Evolutionary conservation across 2,113 vertebrate genomes (phyloP), one percentile per base, ranked within the genome.

Genomic region (Pteropus alecto): DNA sequence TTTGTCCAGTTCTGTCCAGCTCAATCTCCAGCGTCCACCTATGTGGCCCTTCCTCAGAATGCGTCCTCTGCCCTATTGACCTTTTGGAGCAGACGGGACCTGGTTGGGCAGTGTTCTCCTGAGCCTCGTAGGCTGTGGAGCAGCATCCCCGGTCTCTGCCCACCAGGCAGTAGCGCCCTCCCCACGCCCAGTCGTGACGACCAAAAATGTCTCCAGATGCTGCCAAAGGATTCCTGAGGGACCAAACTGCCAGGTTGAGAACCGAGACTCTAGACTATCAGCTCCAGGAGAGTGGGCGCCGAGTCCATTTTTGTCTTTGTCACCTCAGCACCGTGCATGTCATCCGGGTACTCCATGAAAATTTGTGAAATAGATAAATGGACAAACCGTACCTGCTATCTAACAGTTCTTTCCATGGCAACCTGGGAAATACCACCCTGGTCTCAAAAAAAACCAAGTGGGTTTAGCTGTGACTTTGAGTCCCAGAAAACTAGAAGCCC

Each of bases 51-150:
- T 22, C 48, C 43, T 15, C 65, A n/a, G 38, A 51, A 41, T 9
- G 43, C 38, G 51, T 43, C 65, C 24, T 63, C n/a, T 7, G 26
- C 21, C 46, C 24, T 15, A 0, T 2, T 33, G 58, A 81, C 6
- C 2, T 3, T 73, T 15, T 10, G 2, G 38, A 46, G 22, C 3
- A 1, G 12, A 21, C 15, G 3, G 0, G 13, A 61, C 38, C 46
- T 38, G 14, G 22, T 48, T 11, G 28, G 43, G 9, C 77, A 5
- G 13, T 2, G 3, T 54, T 81, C 10, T 28, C 35, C 54, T 8
- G 18, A 48, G 46, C 18, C 22, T 21, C 1, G 5, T 3, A 73
- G 58, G 43, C 4, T 54, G 22, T 30, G 46, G 1, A 10, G 0
- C 41, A 16, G 24, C n/a, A 18, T 24, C 77, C 41, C 5, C 11